Conservation (phyloP, 2,888 invertebrate genomes). For the Ornithoptera alexandrae region DNA sequence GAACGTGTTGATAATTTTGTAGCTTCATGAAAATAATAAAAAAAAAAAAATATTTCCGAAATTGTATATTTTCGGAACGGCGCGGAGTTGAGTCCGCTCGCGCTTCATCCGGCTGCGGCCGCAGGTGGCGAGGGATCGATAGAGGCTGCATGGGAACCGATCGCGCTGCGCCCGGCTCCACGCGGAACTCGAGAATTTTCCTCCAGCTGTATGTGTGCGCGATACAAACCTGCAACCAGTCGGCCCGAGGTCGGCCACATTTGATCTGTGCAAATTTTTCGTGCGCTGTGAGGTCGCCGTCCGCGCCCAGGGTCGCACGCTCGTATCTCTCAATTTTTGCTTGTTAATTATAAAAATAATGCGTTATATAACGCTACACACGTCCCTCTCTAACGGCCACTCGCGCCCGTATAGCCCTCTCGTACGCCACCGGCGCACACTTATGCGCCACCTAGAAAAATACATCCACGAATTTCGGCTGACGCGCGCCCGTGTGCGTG, state of each 20-base stretch:
- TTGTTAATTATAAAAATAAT: slow-evolving; percentile 81
- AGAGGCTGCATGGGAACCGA: slow-evolving; percentile 31
- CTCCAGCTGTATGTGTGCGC: slow-evolving; percentile 47
- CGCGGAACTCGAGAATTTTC: slow-evolving; percentile 73
- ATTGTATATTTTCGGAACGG: too few relatives aligned
- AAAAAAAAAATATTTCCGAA: too few relatives aligned
- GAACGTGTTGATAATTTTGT: too few relatives aligned
- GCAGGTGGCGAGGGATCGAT: slow-evolving; percentile 34
- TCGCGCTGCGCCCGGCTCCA: slow-evolving; percentile 42
- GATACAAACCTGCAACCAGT: slow-evolving; percentile 65
- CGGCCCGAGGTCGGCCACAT: slow-evolving; percentile 78
- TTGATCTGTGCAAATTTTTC: slow-evolving; percentile 78
- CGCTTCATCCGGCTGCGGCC: slow-evolving; percentile 27
- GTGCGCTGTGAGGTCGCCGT: slow-evolving; percentile 69
- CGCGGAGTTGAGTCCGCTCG: background rate
- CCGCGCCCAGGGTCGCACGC: slow-evolving; percentile 73
- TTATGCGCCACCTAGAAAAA: slow-evolving; percentile 63
- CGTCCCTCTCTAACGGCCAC: slow-evolving; percentile 49
- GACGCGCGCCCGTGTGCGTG: slow-evolving; percentile 66
- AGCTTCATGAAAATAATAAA: too few relatives aligned
- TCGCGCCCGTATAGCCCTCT: slow-evolving; percentile 44
- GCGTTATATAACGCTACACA: slow-evolving; percentile 72
- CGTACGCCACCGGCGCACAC: slow-evolving; percentile 63
- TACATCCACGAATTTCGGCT: slow-evolving; percentile 76
- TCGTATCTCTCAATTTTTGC: slow-evolving; percentile 79